Evolutionary conservation across 2,113 vertebrate genomes (phyloP).

Genomic region (Penelope pileata): DNA sequence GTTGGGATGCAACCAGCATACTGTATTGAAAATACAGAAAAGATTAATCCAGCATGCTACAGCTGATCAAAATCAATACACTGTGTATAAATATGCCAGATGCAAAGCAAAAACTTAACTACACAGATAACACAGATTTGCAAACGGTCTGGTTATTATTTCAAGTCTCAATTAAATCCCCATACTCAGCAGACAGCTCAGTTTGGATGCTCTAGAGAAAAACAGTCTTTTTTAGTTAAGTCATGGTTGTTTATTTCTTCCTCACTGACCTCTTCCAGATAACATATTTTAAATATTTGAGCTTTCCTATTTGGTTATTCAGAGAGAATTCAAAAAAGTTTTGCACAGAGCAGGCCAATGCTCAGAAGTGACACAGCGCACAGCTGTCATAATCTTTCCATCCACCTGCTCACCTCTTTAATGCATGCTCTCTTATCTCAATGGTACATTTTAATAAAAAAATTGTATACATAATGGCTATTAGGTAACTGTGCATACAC

Average conservation of each 20-base stretch:
- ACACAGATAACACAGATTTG: background rate
- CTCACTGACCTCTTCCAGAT: background rate
- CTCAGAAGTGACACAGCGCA: background rate
- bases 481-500: background rate
- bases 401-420: background rate
- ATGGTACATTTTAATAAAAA: background rate
- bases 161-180: background rate
- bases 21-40: constrained; percentile 63
- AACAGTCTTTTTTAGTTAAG: background rate
- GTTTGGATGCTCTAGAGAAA: background rate
- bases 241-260: background rate
- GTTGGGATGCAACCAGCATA: constrained; percentile 75
- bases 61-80: background rate
- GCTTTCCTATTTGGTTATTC: background rate
- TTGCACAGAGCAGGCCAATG: background rate
- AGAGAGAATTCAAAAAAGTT: background rate
- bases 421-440: background rate
- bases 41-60: background rate
- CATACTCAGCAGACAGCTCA: background rate
- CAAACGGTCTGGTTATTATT: background rate
- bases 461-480: background rate
- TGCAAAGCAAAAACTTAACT: background rate
- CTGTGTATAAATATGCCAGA: background rate
- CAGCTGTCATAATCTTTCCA: background rate
- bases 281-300: background rate